Percentiles rank a stretch among this genome's conserved stretches.
Conservation (phyloP, 2,797 vertebrate genomes). For the Carcharodon carcharias region DNA sequence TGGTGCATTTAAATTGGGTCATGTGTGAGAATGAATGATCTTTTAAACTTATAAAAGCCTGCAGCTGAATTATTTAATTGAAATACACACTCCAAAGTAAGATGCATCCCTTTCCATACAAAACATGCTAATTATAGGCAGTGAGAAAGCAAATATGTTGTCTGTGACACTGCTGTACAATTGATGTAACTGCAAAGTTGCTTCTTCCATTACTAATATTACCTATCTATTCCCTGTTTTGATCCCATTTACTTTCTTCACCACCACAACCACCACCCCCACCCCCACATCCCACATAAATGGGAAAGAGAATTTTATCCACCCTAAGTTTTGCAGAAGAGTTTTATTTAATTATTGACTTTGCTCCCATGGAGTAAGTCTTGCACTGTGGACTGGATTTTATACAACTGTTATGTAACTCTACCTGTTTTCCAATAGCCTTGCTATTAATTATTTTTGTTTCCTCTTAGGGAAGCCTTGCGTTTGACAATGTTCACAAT, state of each 20-base stretch:
- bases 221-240: too few relatives aligned
- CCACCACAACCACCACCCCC: too few relatives aligned
- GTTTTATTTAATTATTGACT: neutral
- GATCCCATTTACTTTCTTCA: too few relatives aligned
- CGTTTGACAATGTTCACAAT: conserved; percentile 80
- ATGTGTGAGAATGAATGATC: too few relatives aligned
- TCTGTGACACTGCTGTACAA: neutral
- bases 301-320: neutral
- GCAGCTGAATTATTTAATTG: too few relatives aligned
- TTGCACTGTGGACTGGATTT: neutral
- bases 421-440: neutral
- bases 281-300: neutral
- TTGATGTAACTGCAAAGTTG: neutral
- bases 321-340: neutral
- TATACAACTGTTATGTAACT: too few relatives aligned
- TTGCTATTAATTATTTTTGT: neutral
- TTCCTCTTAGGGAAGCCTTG: conserved; percentile 68
- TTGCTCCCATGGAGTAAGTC: neutral
- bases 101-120: too few relatives aligned
- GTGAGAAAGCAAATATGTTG: too few relatives aligned
- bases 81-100: too few relatives aligned
- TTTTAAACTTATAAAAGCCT: too few relatives aligned
- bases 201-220: neutral
- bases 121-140: too few relatives aligned
- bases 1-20: too few relatives aligned